These are phyloP conservation scores for Diabrotica undecimpunctata DNA, from an alignment of 1,140 invertebrate species.

Conservation along the genomic window DNA sequence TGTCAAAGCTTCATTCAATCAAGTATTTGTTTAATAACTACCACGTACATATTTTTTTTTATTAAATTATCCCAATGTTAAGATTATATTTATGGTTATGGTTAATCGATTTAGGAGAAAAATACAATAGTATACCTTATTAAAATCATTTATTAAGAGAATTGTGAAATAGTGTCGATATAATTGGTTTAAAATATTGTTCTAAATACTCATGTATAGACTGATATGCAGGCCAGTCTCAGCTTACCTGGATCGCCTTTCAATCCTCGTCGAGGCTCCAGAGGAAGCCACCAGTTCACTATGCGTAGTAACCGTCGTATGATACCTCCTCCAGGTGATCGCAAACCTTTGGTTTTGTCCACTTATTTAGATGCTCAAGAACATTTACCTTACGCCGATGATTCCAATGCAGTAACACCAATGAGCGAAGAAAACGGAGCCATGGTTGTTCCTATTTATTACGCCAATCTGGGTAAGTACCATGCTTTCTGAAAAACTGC, in stretches of 20 bases:
- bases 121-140: too few species aligned
- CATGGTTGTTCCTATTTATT: slow-evolving; percentile 87
- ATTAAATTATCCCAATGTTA: too few species aligned
- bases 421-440: slow-evolving; percentile 97
- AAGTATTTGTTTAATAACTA: too few species aligned
- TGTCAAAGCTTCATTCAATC: too few species aligned
- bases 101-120: too few species aligned
- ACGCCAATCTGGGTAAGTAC: slow-evolving; percentile 66
- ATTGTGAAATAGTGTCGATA: too few species aligned
- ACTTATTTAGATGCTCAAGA: slow-evolving; percentile 94
- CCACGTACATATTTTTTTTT: too few species aligned
- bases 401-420: slow-evolving; percentile 95
- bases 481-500: neutral
- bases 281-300: slow-evolving; percentile 88
- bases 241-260: slow-evolving; percentile 96
- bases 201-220: slow-evolving; percentile 42
- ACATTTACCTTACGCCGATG: slow-evolving; percentile 95
- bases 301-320: slow-evolving; percentile 73
- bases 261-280: slow-evolving; percentile 81
- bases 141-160: too few species aligned
- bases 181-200: slow-evolving; percentile 9
- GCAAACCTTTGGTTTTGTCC: slow-evolving; percentile 89
- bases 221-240: slow-evolving; percentile 77
- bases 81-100: too few species aligned
- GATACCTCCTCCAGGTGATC: slow-evolving; percentile 68